These are phyloP conservation scores for Simalia tracyae DNA, from an alignment of 2,797 vertebrate genomes.

Conservation along the genomic window DNA sequence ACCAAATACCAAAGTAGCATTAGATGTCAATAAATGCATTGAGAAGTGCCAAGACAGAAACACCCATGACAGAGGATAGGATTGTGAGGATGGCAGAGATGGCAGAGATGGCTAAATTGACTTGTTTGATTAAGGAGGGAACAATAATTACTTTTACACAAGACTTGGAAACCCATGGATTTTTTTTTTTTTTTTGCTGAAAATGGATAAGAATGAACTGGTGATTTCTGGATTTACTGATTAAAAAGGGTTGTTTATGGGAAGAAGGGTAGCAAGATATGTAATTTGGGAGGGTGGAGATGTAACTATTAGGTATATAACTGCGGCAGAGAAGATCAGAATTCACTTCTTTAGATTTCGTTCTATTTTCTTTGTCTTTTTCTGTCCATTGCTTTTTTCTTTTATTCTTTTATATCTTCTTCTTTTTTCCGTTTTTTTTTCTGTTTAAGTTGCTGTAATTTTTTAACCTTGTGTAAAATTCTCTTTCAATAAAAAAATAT, in stretches of 20 bases:
- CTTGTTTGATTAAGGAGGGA: neutral
- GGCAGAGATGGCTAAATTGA: neutral
- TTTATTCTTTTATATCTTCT: neutral
- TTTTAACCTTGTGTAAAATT: neutral
- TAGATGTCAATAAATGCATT: neutral
- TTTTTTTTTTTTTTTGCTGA: neutral
- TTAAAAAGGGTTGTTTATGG: neutral
- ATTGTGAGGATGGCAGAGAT: neutral
- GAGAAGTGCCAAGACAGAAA: neutral
- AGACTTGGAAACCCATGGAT: neutral
- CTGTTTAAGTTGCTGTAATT: neutral
- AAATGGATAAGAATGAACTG: neutral
- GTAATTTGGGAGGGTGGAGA: neutral
- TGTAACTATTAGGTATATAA: neutral
- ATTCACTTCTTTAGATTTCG: neutral
- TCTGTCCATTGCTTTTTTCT: neutral
- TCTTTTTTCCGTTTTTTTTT: neutral
- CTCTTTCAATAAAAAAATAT: neutral
- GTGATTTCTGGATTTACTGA: neutral
- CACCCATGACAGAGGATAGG: neutral
- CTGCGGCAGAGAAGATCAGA: neutral
- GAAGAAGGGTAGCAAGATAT: neutral
- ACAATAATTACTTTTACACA: neutral
- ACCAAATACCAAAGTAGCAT: neutral
- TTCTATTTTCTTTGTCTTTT: neutral